These are phyloP conservation scores for Ceriagrion tenellum DNA, from an alignment of 2,888 invertebrate genomes.

Conservation along the genomic window DNA sequence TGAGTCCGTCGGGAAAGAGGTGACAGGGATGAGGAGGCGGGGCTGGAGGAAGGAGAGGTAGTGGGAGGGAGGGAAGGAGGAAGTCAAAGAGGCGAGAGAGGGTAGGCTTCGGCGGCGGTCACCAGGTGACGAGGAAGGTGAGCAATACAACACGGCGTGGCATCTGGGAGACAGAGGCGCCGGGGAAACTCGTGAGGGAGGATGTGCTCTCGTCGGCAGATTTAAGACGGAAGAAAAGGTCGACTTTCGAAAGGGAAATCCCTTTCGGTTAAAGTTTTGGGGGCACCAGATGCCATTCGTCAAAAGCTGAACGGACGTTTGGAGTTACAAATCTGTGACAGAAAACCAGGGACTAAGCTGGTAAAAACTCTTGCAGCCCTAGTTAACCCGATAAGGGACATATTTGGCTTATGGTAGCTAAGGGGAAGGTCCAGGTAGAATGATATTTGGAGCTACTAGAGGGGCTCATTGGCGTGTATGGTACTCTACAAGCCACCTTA, in stretches of 20 bases:
- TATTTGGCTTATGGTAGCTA: too few relatives aligned
- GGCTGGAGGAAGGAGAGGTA: neutral
- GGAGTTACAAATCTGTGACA: neutral
- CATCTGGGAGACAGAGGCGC: slow-evolving; percentile 18
- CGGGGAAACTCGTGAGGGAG: neutral
- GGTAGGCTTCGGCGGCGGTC: neutral
- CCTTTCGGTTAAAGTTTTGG: neutral
- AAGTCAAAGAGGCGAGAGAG: neutral
- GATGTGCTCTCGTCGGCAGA: neutral
- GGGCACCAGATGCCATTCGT: neutral
- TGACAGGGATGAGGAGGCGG: neutral
- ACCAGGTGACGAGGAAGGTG: neutral
- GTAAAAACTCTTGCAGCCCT: neutral
- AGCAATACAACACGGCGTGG: neutral
- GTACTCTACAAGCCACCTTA: too few relatives aligned
- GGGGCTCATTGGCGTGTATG: too few relatives aligned
- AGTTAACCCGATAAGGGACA: too few relatives aligned
- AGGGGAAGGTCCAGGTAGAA: too few relatives aligned
- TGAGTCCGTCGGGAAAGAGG: neutral
- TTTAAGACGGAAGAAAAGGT: neutral
- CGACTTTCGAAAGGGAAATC: neutral
- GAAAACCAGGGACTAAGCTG: neutral
- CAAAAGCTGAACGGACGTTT: neutral
- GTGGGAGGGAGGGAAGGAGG: too few relatives aligned
- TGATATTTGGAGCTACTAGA: too few relatives aligned